phyloP scores from a whole-genome alignment of 2,888 invertebrate genomes.

The Pteria penguin region DNA sequence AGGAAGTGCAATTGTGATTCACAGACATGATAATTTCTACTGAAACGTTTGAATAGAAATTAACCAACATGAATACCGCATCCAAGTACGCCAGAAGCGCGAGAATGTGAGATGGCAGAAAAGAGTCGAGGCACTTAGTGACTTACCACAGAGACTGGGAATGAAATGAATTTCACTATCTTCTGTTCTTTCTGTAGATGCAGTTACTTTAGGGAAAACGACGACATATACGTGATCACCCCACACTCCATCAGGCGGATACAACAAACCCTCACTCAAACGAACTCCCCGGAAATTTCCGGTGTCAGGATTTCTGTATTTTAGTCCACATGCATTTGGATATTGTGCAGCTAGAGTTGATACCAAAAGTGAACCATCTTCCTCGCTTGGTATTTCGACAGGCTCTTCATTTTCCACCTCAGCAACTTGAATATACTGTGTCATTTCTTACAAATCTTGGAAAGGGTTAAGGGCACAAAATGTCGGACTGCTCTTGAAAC shows the following conservation, averaged over 20 bases:
- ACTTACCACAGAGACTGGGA: constrained; percentile 10
- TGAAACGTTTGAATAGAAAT: too few relatives aligned
- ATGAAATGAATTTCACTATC: constrained; percentile 31
- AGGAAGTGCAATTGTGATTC: too few relatives aligned
- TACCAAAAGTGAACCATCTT: constrained; percentile 93
- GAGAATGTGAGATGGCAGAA: neutral
- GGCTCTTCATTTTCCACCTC: constrained; percentile 96
- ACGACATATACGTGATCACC: constrained; percentile 86
- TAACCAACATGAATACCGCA: too few relatives aligned
- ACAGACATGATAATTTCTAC: too few relatives aligned
- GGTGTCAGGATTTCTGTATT: constrained; percentile 93
- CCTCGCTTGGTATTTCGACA: constrained; percentile 96
- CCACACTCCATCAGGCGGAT: constrained; percentile 92
- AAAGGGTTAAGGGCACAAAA: too few relatives aligned
- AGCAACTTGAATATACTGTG: constrained; percentile 90
- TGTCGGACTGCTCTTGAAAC: too few relatives aligned
- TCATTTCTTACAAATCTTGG: neutral
- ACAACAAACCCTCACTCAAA: constrained; percentile 92
- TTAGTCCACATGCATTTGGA: constrained; percentile 97
- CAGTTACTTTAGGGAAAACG: constrained; percentile 82
- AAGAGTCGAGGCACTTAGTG: too few relatives aligned
- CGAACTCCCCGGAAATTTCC: constrained; percentile 82
- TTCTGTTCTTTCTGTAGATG: constrained; percentile 8
- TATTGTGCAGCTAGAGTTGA: constrained; percentile 97
- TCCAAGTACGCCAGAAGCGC: neutral